Evolutionary conservation across 1,140 invertebrate species (phyloP).

Genomic region (Oncopeltus fasciatus): DNA sequence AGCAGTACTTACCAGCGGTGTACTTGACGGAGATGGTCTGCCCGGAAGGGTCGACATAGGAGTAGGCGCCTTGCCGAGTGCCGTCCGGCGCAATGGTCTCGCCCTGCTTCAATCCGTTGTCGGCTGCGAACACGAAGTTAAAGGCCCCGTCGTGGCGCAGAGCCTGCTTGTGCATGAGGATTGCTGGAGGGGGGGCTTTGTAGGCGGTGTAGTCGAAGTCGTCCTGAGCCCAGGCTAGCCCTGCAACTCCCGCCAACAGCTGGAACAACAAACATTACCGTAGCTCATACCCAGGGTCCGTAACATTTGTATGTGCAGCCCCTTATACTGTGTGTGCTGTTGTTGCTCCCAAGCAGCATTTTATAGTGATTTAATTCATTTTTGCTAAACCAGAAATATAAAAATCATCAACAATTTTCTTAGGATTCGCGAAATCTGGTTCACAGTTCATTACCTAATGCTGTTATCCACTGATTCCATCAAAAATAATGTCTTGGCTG

Average conservation of each 20-base stretch:
- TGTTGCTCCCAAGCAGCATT: too few species aligned
- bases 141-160: slow-evolving; percentile 40
- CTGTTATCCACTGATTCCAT: too few species aligned
- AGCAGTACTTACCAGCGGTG: slow-evolving; percentile 29
- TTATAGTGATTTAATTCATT: too few species aligned
- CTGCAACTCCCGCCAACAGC: slow-evolving; percentile 2
- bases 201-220: slow-evolving; percentile 19
- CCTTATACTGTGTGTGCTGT: too few species aligned
- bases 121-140: slow-evolving; percentile 46
- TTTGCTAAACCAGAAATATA: too few species aligned
- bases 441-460: too few species aligned
- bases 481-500: too few species aligned
- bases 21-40: slow-evolving; percentile 38
- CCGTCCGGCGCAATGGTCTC: slow-evolving; percentile 48
- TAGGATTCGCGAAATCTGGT: too few species aligned
- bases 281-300: too few species aligned
- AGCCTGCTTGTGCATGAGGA: slow-evolving; percentile 30
- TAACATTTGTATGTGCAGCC: too few species aligned
- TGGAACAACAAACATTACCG: neutral
- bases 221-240: slow-evolving; percentile 5
- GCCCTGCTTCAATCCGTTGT: slow-evolving; percentile 47
- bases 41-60: slow-evolving; percentile 43
- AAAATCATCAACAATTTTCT: too few species aligned
- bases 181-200: slow-evolving; percentile 25
- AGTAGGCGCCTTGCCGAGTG: slow-evolving; percentile 44